phyloP scores from a whole-genome alignment of 2,113 vertebrate species.

The Fulmarus glacialis region DNA sequence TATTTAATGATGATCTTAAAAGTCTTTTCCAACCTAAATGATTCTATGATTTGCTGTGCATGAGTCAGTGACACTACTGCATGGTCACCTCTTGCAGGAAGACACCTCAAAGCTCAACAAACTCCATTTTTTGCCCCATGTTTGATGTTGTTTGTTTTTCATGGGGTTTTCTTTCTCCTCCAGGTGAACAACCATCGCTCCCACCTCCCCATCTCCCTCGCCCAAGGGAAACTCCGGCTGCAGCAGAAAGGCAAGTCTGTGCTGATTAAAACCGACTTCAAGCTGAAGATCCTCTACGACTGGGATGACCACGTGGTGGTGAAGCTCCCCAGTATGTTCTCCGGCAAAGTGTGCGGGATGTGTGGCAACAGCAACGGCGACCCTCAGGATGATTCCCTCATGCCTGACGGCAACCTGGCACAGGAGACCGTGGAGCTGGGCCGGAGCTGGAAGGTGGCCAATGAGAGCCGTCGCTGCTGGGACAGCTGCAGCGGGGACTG shows the following conservation, averaged over 20 bases:
- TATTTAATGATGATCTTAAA: neutral
- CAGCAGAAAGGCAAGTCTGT: conserved; percentile 63
- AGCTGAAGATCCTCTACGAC: conserved; percentile 72
- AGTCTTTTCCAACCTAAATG: neutral
- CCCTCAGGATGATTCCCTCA: neutral
- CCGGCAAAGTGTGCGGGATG: neutral
- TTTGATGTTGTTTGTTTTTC: neutral
- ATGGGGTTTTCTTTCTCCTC: rapidly evolving
- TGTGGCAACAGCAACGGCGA: conserved; percentile 58
- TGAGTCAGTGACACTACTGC: rapidly evolving
- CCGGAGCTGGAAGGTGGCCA: conserved; percentile 27
- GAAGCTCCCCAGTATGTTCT: conserved; percentile 23
- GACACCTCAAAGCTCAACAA: neutral
- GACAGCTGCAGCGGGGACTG: neutral
- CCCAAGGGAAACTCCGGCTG: conserved; percentile 52
- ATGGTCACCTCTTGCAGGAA: rapidly evolving
- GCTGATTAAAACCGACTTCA: conserved; percentile 65
- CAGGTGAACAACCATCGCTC: conserved; percentile 74
- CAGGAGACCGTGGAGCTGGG: neutral
- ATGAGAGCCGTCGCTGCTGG: neutral
- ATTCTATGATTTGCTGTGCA: rapidly evolving
- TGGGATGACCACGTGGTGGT: conserved; percentile 73
- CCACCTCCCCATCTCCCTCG: conserved; percentile 69
- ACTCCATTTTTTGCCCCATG: rapidly evolving
- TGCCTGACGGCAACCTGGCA: neutral